Evolutionary conservation across 1,140 invertebrate species (phyloP), one percentile per base, ranked within the genome.

Genomic region (Drosophila biarmipes): DNA sequence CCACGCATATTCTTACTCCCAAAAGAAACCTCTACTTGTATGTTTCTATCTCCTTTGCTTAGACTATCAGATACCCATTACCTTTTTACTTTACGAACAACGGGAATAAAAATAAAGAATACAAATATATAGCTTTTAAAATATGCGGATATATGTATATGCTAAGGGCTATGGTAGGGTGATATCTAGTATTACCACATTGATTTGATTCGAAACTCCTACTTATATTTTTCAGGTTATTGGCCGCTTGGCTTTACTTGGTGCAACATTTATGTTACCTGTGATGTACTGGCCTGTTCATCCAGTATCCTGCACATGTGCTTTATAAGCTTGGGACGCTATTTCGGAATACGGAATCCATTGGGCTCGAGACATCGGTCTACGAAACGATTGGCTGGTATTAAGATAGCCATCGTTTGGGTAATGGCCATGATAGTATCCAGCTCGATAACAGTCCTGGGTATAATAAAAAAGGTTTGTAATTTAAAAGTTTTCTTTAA

Each of bases 261-360:
- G 94, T 99, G 98, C 92, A 97, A 98, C 91, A 94, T 98, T 35
- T 98, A 98, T 94, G 96, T 97, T 49, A 98, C 97, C 2, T 97
- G 96, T 73, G 98, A 99, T 92, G 98, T 99, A n/a, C 93, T 98
- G 31, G 97, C 97, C 54, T 99, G 98, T 90, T 98, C 97, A 0
- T 96, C 97, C 7, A 97, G 96, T 80, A 99, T 99, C 90, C 96
- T 98, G 95, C 98, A 99, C 94, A 98, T 99, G 97, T 98, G 97
- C 91, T 98, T 97, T 93, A 99, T 99, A 91, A 97, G 96, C 37
- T 94, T 99, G 71, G 97, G 97, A 66, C 95, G 98, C 56, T 99
- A 98, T 92, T 92, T 98, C 62, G 97, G 97, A 42, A 98, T 99
- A 62, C 94, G 97, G 34, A 97, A 97, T 92, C 98, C 98, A 1